Evolutionary conservation across 2,113 vertebrate genomes (phyloP), one percentile per base, ranked within the genome.

Genomic region (Climacteris rufus): DNA sequence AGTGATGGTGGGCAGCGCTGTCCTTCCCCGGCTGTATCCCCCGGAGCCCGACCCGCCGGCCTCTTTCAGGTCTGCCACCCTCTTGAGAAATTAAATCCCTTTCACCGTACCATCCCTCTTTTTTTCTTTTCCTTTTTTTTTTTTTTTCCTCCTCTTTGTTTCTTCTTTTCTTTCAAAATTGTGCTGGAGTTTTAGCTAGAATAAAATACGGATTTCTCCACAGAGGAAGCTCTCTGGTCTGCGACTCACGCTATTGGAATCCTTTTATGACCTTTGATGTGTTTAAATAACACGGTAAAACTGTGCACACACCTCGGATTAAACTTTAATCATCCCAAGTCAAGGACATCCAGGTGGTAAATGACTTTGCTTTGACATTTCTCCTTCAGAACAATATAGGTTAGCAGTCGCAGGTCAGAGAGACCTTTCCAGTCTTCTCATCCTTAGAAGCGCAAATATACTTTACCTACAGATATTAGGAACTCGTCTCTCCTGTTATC

Each of bases 331-430:
- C 98, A 92, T 95, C 95, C 95, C 91, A 93, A 97, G 97, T 96
- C 98, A 98, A 98, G 98, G 98, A 98, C 97, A 89, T 80, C 91
- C 96, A 97, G 98, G 98, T 98, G 97, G 98, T 98, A 98, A 98
- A 98, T 44, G 63, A 92, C 94, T 98, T 98, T 96, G 95, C 97
- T 98, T 96, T 84, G 94, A 96, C 89, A 86, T 98, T 96, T 97
- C 97, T 97, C 35, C 92, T 97, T 97, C 71, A 92, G 94, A 96
- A 90, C 94, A 95, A 79, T 91, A 86, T 83, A n/a, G 79, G 54
- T 87, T 97, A 91, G 95, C 93, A 97, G 90, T 94, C 61, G 86
- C 96, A 85, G 85, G 53, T 95, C 89, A 90, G 80, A 89, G 68
- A 91, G 84, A 89, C 50, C 11, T 88, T 90, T 33, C 37, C 47